Evolutionary conservation across 2,888 invertebrate genomes (phyloP).

Genomic region (Strigamia transsilvanica): DNA sequence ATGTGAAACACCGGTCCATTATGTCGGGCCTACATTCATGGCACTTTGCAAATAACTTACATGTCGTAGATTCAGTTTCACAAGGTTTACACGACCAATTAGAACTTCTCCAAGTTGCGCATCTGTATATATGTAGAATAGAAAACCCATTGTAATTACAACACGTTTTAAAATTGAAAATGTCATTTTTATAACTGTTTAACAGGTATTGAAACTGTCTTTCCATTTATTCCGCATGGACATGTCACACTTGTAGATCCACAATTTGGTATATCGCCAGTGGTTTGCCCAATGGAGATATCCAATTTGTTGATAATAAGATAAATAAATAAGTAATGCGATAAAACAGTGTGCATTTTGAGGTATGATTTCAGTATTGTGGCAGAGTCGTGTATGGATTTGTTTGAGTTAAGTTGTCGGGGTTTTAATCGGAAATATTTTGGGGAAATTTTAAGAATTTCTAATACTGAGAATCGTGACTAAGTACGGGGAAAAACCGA

Average conservation of each 20-base stretch:
- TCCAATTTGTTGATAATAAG: neutral
- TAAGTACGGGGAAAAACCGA: neutral
- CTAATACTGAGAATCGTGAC: neutral
- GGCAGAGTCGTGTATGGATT: neutral
- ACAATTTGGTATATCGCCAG: neutral
- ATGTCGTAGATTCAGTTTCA: neutral
- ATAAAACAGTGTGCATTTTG: neutral
- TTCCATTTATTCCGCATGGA: neutral
- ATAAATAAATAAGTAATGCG: neutral
- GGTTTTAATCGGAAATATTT: neutral
- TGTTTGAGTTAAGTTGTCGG: neutral
- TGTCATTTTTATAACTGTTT: neutral
- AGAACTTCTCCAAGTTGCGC: neutral
- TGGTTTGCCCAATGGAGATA: neutral
- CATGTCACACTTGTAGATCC: neutral
- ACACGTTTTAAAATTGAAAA: neutral
- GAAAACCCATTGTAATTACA: neutral
- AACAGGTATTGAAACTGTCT: neutral
- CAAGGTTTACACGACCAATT: neutral
- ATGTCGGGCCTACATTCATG: neutral
- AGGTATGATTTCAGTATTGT: neutral
- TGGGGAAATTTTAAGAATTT: neutral
- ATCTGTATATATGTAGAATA: neutral
- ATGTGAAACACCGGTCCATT: neutral
- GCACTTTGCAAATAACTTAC: neutral